These are phyloP conservation scores for Saccostrea glomerata DNA, from an alignment of 1,140 invertebrate genomes.

Conservation along the genomic window DNA sequence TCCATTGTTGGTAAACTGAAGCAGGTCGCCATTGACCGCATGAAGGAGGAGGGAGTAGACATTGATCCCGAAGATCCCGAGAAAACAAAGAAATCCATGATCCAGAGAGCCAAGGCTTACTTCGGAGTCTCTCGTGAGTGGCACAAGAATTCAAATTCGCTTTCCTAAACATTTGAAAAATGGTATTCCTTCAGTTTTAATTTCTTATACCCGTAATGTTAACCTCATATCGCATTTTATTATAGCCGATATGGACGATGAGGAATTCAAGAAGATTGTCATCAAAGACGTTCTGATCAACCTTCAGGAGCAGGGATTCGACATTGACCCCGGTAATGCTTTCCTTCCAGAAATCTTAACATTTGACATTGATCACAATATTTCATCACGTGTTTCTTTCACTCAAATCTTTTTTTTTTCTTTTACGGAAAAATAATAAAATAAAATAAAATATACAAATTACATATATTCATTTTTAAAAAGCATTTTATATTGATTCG, in stretches of 20 bases:
- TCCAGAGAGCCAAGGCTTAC: conserved; percentile 29
- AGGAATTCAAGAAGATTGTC: conserved; percentile 22
- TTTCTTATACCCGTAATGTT: too few species aligned
- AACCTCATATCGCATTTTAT: neutral
- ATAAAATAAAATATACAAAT: too few species aligned
- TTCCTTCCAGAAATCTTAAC: too few species aligned
- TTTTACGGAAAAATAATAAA: too few species aligned
- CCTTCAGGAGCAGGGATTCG: conserved; percentile 15
- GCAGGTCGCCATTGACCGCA: conserved; percentile 24
- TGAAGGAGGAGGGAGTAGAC: conserved; percentile 35
- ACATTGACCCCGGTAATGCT: conserved; percentile 6
- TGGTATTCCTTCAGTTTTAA: too few species aligned
- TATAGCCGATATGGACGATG: conserved; percentile 24
- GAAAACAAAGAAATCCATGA: conserved; percentile 21
- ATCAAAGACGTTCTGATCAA: conserved; percentile 35
- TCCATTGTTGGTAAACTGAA: neutral
- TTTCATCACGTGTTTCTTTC: too few species aligned
- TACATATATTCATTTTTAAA: too few species aligned
- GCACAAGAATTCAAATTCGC: too few species aligned
- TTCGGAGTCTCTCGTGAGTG: conserved; percentile 6
- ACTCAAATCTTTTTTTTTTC: too few species aligned
- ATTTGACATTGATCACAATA: too few species aligned
- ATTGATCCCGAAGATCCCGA: conserved; percentile 20
- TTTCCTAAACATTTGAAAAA: too few species aligned
- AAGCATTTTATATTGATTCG: too few species aligned